Base-by-base conservation (phyloP, 2,797 vertebrate species). In the Danio albolineatus region DNA sequence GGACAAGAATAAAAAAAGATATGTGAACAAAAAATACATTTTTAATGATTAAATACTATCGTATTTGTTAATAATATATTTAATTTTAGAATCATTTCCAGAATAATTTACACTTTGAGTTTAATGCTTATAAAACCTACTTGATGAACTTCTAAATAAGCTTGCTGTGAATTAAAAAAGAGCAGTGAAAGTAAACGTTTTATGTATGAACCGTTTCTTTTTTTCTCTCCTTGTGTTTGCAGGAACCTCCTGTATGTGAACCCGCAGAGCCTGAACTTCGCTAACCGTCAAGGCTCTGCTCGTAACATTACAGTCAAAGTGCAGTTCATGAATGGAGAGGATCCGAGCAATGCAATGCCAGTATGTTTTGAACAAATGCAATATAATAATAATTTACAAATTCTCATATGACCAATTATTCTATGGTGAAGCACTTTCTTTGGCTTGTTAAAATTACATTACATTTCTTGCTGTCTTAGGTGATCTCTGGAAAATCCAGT, bases 261-360 rank as follows among this genome's bases (percentile, higher is more conserved):
- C 85, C 96, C 97, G 65, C 98, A 99, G 90, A 99, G 97, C 91
- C 96, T 99, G 84, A 99, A 99, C 90, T 99, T 99, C 2, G 97
- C 98, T 81, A 99, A 99, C 90, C 97, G 98, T 2, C 98, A 99
- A 89, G 98, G 98, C 60, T 99, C 98, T 39, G 98, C 98, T 53
- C 95, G 98, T 85, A 99, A 99, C 76, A 99, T 99, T 91, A 99
- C 98, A 1, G 97, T 99, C 43, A 99, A 99, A 93, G 96, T 99
- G 83, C 98, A 99, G 91, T 99, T 99, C 87, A 98, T 99, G 98
- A 98, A 96, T 0, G 98, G 98, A 62, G 98, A 99, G 85, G 98
- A 99, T 87, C 92, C 94, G 14, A 98, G 94, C 90, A 98, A 97
- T 73, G 97, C 98, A 59, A 96, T 99, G 96, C 96, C 95, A 91